Conservation (phyloP, 2,888 invertebrate species). For the Ashinkailepas kermadecensis region DNA sequence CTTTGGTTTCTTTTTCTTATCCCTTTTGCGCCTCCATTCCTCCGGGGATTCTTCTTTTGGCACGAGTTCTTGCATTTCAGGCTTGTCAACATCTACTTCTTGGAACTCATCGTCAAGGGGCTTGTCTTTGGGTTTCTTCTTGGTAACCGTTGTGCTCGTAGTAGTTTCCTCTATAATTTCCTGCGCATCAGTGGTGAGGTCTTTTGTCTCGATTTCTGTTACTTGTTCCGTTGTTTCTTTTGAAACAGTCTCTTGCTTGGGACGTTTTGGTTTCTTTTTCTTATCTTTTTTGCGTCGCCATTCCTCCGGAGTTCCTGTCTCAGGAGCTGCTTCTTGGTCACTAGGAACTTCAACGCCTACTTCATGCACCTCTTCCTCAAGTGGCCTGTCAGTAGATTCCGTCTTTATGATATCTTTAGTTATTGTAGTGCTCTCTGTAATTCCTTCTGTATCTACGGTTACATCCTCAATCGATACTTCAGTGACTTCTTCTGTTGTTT, state of each 20-base stretch:
- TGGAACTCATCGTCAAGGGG: conserved; percentile 25
- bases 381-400: neutral
- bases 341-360: conserved; percentile 42
- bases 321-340: conserved; percentile 40
- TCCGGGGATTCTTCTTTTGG: neutral
- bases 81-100: conserved; percentile 34
- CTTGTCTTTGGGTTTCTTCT: conserved; percentile 28
- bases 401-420: no score
- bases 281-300: conserved; percentile 17
- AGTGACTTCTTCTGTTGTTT: neutral
- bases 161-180: neutral
- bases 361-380: conserved; percentile 34
- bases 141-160: neutral
- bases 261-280: neutral
- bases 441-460: neutral
- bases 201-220: neutral
- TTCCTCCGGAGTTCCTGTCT: conserved; percentile 27
- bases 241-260: neutral
- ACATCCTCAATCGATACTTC: neutral
- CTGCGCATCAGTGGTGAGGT: neutral
- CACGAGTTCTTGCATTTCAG: conserved; percentile 33
- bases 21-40: neutral
- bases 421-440: neutral
- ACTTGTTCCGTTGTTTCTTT: neutral
- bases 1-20: neutral